Percentiles rank a stretch among this genome's conserved stretches.
Conservation (phyloP, 2,888 invertebrate genomes). For the Drosophila suboccidentalis region DNA sequence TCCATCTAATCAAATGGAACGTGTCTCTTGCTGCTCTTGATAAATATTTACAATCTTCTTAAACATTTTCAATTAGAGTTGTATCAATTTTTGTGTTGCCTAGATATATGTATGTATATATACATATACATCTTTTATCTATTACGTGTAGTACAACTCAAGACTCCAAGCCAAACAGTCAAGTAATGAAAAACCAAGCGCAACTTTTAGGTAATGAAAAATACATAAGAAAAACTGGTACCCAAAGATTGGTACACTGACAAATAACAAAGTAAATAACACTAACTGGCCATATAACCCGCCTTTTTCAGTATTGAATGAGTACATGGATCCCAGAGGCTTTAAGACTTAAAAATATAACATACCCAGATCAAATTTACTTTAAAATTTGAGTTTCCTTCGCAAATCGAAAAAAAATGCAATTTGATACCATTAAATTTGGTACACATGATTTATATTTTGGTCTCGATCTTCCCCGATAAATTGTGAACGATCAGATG, state of each 20-base stretch:
- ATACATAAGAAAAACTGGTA: constrained; percentile 41
- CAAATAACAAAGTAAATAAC: constrained; percentile 14
- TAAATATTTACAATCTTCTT: constrained; percentile 77
- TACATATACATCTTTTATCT: constrained; percentile 50
- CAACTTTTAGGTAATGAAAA: constrained; percentile 49
- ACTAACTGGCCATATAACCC: no score
- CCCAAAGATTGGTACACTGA: constrained; percentile 30
- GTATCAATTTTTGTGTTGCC: constrained; percentile 66
- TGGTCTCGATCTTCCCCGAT: no score
- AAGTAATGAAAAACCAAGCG: constrained; percentile 38
- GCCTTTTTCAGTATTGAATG: no score
- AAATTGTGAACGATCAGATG: no score
- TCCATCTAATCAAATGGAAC: constrained; percentile 68
- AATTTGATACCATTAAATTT: no score
- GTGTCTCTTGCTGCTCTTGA: constrained; percentile 63
- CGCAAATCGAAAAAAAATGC: no score
- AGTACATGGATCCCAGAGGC: no score
- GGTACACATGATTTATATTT: no score
- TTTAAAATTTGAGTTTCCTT: no score
- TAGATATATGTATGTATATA: constrained; percentile 33
- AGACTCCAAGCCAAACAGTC: constrained; percentile 20
- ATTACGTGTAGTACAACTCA: constrained; percentile 46
- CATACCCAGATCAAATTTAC: no score
- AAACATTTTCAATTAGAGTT: constrained; percentile 78
- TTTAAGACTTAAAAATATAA: no score